phyloP scores from a whole-genome alignment of 2,888 invertebrate genomes.

The Timema cristinae region DNA sequence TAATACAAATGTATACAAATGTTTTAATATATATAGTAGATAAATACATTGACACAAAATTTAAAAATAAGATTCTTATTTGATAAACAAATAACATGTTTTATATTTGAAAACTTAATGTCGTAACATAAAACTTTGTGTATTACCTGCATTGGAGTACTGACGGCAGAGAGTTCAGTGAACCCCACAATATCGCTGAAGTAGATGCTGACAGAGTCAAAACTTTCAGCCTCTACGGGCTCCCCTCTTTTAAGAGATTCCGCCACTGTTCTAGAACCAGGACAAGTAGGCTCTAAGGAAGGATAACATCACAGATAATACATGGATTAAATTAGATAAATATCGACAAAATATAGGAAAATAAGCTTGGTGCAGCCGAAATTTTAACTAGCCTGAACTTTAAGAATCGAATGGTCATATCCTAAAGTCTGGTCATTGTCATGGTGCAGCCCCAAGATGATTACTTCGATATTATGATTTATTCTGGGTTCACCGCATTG shows the following conservation, averaged over 20 bases:
- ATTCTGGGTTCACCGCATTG: no score
- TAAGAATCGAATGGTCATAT: no score
- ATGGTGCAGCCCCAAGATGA: no score
- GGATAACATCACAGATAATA: not conserved
- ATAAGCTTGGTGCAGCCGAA: no score
- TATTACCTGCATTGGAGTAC: conserved; percentile 68
- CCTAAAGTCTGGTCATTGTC: no score
- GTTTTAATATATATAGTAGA: not conserved
- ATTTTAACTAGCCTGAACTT: no score
- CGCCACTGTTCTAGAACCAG: conserved; percentile 63
- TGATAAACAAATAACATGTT: no score
- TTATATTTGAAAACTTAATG: no score
- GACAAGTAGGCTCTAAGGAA: not conserved
- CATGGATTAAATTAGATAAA: not conserved
- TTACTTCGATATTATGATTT: no score
- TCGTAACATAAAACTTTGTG: not conserved
- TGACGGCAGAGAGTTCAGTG: conserved; percentile 71
- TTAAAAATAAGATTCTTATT: no score
- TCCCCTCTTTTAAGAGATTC: conserved; percentile 75
- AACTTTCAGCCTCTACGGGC: conserved; percentile 74
- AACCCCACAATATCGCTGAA: conserved; percentile 85
- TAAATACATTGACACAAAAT: no score
- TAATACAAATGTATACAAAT: no score
- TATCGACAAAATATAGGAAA: not conserved
- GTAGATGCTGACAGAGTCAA: conserved; percentile 76